Conservation (phyloP, 30 jellyfish, hydroid and myxozoan genomes). For the Turritopsis rubra region DNA sequence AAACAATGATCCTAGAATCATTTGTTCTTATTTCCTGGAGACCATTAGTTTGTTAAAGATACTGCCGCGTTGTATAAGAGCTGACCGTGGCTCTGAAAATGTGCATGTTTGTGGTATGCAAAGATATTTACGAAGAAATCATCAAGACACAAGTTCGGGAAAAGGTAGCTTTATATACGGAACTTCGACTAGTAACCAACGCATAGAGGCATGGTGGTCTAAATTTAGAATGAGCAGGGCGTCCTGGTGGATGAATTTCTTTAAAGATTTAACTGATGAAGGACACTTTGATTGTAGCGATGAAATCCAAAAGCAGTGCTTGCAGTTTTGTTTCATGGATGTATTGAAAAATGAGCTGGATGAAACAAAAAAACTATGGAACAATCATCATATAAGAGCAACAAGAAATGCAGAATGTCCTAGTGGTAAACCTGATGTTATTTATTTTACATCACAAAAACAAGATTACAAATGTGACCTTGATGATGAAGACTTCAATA, state of each 20-base stretch:
- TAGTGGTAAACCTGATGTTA: constrained; percentile 37
- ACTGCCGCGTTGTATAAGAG: constrained; percentile 22
- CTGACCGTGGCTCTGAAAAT: constrained; percentile 56
- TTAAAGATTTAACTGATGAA: constrained; percentile 31
- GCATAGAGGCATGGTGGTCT: constrained; percentile 58
- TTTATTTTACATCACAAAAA: constrained; percentile 2
- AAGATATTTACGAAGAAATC: constrained; percentile 29
- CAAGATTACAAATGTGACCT: background rate
- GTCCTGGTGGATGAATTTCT: constrained; percentile 39
- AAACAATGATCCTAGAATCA: constrained; percentile 31
- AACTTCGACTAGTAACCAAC: constrained; percentile 33
- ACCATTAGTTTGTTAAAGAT: constrained; percentile 22
- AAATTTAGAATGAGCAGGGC: constrained; percentile 27
- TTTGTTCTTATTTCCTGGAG: constrained; percentile 22
- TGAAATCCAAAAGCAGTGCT: constrained; percentile 19
- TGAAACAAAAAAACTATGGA: constrained; percentile 24
- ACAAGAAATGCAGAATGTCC: constrained; percentile 24
- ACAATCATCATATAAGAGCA: constrained; percentile 13
- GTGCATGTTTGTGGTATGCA: constrained; percentile 35
- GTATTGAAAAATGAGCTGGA: constrained; percentile 34
- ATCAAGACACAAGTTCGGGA: constrained; percentile 16
- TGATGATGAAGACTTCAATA: background rate
- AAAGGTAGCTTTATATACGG: constrained; percentile 25
- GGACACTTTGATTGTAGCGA: constrained; percentile 20
- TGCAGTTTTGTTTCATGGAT: constrained; percentile 35